Conservation (phyloP, 2,888 invertebrate species). For the Zygaena filipendulae region DNA sequence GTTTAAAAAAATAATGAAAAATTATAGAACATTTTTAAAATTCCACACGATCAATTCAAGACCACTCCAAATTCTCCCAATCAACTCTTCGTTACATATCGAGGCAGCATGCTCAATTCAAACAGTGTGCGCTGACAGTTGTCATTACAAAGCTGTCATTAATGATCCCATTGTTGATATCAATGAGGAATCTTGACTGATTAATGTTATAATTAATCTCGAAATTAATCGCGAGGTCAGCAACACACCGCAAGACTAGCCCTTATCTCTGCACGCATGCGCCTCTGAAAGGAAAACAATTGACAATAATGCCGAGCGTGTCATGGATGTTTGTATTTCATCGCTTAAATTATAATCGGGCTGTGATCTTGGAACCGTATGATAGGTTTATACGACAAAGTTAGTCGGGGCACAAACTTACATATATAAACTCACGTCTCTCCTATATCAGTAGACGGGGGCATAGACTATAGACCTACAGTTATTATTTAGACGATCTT, state of each 20-base stretch:
- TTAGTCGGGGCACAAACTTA: no score
- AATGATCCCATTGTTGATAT: no score
- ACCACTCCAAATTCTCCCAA: constrained; percentile 12
- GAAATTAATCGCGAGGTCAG: constrained; percentile 44
- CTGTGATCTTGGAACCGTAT: constrained; percentile 16
- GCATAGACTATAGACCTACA: no score
- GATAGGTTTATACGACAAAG: constrained; percentile 10
- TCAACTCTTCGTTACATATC: constrained; percentile 23
- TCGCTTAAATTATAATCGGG: constrained; percentile 11
- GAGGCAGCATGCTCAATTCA: constrained; percentile 64
- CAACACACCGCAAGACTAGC: constrained; percentile 62
- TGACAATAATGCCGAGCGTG: constrained; percentile 65
- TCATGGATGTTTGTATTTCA: constrained; percentile 63
- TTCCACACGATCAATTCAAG: no score
- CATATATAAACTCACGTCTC: not conserved
- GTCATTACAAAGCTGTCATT: constrained; percentile 30
- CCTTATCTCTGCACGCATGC: constrained; percentile 65
- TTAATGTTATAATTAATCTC: no score
- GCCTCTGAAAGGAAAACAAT: constrained; percentile 68
- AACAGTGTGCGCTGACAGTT: constrained; percentile 64
- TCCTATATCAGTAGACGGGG: no score
- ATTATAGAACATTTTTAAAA: no score
- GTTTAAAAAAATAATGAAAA: constrained; percentile 6
- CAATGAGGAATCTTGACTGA: no score
- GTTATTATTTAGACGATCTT: no score